Percentiles rank a stretch among this genome's conserved stretches.
Conservation (phyloP, 2,888 invertebrate species). For the Cacoxenus indagator region DNA sequence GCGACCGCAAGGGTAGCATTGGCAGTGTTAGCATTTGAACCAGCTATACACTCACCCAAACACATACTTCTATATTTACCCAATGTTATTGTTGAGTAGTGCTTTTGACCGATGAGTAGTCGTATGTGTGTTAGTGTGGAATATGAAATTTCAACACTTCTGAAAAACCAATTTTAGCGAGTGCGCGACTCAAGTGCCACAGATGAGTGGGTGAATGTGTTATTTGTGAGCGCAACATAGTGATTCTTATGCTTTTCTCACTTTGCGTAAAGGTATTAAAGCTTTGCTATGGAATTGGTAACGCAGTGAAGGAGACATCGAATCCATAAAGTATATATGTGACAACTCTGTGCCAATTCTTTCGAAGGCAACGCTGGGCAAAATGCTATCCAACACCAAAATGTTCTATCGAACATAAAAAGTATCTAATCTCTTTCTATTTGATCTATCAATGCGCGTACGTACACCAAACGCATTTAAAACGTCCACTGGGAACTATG, state of each 20-base stretch:
- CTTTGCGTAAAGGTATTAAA: background rate
- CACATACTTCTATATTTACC: background rate
- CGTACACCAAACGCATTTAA: too few relatives aligned
- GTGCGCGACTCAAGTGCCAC: background rate
- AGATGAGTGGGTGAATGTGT: background rate
- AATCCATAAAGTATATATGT: too few relatives aligned
- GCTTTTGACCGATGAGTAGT: background rate
- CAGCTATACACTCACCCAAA: background rate
- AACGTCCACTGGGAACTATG: too few relatives aligned
- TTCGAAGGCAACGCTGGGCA: too few relatives aligned
- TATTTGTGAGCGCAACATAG: conserved; percentile 1
- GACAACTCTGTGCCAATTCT: too few relatives aligned
- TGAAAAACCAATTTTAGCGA: background rate
- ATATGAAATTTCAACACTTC: conserved; percentile 31
- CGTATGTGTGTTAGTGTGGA: conserved; percentile 16
- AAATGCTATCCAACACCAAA: too few relatives aligned
- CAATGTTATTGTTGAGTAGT: background rate
- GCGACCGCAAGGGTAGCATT: background rate
- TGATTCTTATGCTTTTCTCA: background rate
- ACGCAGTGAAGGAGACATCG: too few relatives aligned
- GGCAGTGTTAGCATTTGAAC: background rate
- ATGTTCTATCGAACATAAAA: too few relatives aligned
- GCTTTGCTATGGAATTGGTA: too few relatives aligned
- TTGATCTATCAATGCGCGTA: too few relatives aligned
- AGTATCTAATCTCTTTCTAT: too few relatives aligned